phyloP scores from a whole-genome alignment of 2,888 invertebrate genomes.

The Mystacides longicornis region DNA sequence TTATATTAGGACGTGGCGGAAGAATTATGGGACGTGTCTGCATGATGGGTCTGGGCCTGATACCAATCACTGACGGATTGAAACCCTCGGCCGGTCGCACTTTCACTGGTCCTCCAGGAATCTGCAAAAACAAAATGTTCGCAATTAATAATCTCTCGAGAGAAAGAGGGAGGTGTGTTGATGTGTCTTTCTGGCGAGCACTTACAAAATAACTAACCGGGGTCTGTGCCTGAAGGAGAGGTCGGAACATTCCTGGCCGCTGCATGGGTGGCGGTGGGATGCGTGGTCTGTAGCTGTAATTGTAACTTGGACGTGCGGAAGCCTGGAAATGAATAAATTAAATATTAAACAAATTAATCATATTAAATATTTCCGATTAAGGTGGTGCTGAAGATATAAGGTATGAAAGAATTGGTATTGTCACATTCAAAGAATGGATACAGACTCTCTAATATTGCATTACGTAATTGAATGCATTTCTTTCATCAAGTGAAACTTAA shows the following conservation, averaged over 20 bases:
- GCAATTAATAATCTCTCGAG: neutral
- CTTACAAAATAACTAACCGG: neutral
- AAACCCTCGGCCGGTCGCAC: neutral
- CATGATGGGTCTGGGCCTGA: neutral
- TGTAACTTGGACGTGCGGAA: slow-evolving; percentile 12
- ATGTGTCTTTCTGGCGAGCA: too few relatives aligned
- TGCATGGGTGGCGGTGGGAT: neutral
- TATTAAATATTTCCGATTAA: neutral
- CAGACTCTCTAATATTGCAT: too few relatives aligned
- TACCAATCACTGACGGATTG: neutral
- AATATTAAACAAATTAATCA: neutral
- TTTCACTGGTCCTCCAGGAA: too few relatives aligned
- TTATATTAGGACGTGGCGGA: neutral
- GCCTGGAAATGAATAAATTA: slow-evolving; percentile 8
- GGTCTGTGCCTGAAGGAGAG: neutral
- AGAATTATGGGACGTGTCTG: neutral
- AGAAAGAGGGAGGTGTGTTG: too few relatives aligned
- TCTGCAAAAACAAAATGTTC: neutral
- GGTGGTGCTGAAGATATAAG: too few relatives aligned
- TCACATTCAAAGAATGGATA: too few relatives aligned
- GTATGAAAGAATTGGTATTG: too few relatives aligned
- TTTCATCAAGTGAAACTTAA: too few relatives aligned
- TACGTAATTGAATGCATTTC: too few relatives aligned
- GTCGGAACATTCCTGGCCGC: neutral
- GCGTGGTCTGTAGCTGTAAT: slow-evolving; percentile 13